Percentiles rank a stretch among this genome's conserved stretches.
phyloP scores from a whole-genome alignment of 2,888 invertebrate species.

The Serripes groenlandicus region DNA sequence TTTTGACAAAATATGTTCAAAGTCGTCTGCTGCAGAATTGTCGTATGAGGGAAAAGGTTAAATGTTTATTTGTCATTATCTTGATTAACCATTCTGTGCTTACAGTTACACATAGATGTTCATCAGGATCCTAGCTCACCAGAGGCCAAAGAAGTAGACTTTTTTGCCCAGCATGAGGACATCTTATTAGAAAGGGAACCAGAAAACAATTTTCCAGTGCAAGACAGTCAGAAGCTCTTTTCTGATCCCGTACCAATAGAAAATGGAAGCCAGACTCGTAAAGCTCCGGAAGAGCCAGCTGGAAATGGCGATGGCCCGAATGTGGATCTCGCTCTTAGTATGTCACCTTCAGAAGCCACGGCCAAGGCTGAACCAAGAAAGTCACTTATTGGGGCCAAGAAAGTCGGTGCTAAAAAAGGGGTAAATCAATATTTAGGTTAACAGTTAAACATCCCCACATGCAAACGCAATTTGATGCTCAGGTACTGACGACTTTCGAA shows the following conservation, averaged over 20 bases:
- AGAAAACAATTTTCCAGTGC: constrained; percentile 46
- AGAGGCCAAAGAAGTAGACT: constrained; percentile 92
- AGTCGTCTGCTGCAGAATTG: too few species aligned
- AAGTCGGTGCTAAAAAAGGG: constrained; percentile 90
- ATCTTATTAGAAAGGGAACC: constrained; percentile 17
- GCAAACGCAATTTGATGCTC: not conserved
- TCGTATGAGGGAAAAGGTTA: too few species aligned
- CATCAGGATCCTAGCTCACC: constrained; percentile 80
- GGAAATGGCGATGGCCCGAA: constrained; percentile 86
- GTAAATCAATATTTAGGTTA: constrained; percentile 87
- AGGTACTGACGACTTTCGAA: too few species aligned
- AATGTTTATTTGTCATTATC: too few species aligned
- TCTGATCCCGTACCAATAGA: constrained; percentile 75
- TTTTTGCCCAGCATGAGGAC: constrained; percentile 92
- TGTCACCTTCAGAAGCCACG: constrained; percentile 84
- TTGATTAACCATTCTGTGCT: too few species aligned
- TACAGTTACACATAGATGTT: constrained; percentile 77
- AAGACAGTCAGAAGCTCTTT: constrained; percentile 69
- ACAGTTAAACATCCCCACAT: not conserved
- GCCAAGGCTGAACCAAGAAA: constrained; percentile 88
- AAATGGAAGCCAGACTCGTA: constrained; percentile 69
- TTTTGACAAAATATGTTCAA: too few species aligned
- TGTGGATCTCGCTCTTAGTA: constrained; percentile 87
- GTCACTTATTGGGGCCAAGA: constrained; percentile 91
- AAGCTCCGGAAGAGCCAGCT: constrained; percentile 29